A percentile compares a stretch with the other conserved stretches of the same genome.
These are phyloP conservation scores for Tryphoninae sp. DNA, from an alignment of 2,888 invertebrate genomes.

Conservation along the genomic window DNA sequence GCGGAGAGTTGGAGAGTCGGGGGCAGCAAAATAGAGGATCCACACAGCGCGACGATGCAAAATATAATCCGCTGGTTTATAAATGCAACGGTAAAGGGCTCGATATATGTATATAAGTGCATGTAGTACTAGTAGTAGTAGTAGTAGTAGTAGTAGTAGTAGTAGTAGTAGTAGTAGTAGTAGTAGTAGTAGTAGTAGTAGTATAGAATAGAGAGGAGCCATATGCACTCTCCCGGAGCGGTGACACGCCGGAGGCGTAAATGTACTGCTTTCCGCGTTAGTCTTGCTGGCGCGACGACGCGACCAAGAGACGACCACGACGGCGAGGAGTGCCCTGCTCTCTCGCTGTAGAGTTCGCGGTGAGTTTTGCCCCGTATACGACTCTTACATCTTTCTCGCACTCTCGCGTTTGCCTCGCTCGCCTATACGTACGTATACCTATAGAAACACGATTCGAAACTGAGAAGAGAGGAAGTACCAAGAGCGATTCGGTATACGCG, in stretches of 20 bases:
- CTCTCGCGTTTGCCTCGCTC: slow-evolving; percentile 12
- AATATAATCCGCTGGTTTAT: slow-evolving; percentile 61
- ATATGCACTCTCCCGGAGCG: slow-evolving; percentile 43
- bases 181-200: neutral
- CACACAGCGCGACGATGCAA: slow-evolving; percentile 19
- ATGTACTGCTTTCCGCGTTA: slow-evolving; percentile 64
- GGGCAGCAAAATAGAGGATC: slow-evolving; percentile 12
- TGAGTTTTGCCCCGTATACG: slow-evolving; percentile 27
- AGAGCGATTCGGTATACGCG: slow-evolving; percentile 47
- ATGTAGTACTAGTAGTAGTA: neutral
- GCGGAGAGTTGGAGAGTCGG: slow-evolving; percentile 6
- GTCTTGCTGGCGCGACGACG: slow-evolving; percentile 50
- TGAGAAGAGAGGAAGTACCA: slow-evolving; percentile 16
- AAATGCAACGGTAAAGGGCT: slow-evolving; percentile 61
- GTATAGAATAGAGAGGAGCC: neutral
- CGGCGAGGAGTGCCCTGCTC: slow-evolving; percentile 60
- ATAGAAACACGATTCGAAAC: neutral
- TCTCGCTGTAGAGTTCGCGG: slow-evolving; percentile 23
- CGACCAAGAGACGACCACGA: slow-evolving; percentile 43
- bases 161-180: neutral
- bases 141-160: neutral
- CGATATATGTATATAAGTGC: neutral
- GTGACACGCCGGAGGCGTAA: slow-evolving; percentile 64
- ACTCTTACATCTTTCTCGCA: neutral
- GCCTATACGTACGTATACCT: neutral